These are phyloP conservation scores for Calyptomena viridis DNA, from an alignment of 2,113 vertebrate genomes.

Conservation along the genomic window DNA sequence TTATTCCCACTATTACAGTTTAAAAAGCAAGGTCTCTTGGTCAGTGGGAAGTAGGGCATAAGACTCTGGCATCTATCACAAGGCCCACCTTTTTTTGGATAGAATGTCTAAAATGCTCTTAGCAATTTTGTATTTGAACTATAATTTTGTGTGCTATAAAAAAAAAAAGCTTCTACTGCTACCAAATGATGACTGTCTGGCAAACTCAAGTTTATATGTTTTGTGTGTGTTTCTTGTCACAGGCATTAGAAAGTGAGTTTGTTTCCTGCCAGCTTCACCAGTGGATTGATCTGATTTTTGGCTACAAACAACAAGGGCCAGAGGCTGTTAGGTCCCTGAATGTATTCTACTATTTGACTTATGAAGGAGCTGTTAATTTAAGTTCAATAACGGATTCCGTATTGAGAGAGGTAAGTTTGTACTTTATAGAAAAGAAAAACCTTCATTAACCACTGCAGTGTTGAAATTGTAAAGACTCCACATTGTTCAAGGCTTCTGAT, in stretches of 20 bases:
- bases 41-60: neutral
- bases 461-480: neutral
- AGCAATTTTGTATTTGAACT: neutral
- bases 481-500: neutral
- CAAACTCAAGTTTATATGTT: neutral
- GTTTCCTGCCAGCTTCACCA: conserved; percentile 99
- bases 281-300: conserved; percentile 98
- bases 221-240: neutral
- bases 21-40: neutral
- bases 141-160: neutral
- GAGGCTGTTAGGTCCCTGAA: conserved; percentile 93
- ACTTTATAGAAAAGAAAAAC: neutral
- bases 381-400: conserved; percentile 90
- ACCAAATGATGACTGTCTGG: neutral
- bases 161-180: neutral
- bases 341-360: conserved; percentile 97
- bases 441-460: neutral
- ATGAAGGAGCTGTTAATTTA: conserved; percentile 93
- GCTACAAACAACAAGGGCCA: conserved; percentile 97
- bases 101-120: neutral
- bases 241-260: conserved; percentile 98
- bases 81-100: neutral
- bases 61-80: neutral
- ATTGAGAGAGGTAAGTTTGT: conserved; percentile 88
- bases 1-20: neutral